Evolutionary conservation across 2,113 vertebrate species (phyloP), one percentile per base, ranked within the genome.

Genomic region (Helogale parvula): DNA sequence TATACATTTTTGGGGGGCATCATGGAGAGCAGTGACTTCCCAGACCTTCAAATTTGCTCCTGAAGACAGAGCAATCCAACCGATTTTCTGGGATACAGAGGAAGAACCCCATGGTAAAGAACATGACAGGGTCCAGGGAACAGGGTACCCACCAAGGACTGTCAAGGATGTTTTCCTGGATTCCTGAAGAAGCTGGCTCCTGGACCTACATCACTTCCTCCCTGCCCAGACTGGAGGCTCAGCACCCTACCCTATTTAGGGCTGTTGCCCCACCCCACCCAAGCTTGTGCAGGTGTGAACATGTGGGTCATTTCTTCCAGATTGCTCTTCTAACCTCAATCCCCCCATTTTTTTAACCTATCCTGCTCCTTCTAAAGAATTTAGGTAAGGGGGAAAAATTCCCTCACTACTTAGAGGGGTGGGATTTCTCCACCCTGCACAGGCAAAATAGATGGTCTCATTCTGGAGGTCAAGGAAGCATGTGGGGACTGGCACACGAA

Each of bases 391-490:
- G 90, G 92, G 95, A 92, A 92, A 90, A 96, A 97, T 97, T 96
- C 92, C 92, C 87, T 82, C 33, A 90, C 82, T 96, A 27, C 50
- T 69, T 27, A 76, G 47, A 88, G 45, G 35, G 29, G 65, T 33
- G n/a, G 80, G 95, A 84, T 96, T 76, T 54, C 93, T 97, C 57
- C 71, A 77, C 38, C 76, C 77, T 80, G 47, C 65, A 88, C 47
- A 33, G 81, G 63, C 85, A 35, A 74, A 93, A 92, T 8, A 68
- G 71, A 77, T 50, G 35, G n/a, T 57, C 66, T 92, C 86, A 29
- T 87, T 84, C 94, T 88, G 45, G 80, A 94, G 97, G 97, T 98
- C 97, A 96, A 77, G 66, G 80, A 68, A 94, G 35, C 90, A 57
- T 79, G 79, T 93, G 96, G 65, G 86, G 80, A 33, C 72, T 82